Evolutionary conservation across 2,113 vertebrate species (phyloP).

Genomic region (Brachionichthys hirsutus): DNA sequence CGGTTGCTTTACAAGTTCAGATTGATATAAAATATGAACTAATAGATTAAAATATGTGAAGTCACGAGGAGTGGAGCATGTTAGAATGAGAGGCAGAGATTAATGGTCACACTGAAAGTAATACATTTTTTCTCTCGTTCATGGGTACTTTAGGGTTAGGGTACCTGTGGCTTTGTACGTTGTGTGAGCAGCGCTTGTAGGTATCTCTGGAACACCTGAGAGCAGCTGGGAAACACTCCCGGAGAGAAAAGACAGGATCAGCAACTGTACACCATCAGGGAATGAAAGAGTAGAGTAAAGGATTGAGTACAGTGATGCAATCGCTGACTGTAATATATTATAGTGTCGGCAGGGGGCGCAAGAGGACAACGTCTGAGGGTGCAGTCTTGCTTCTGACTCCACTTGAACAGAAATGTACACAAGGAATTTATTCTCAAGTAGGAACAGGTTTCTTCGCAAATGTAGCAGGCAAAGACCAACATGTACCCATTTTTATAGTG

Average conservation of each 20-base stretch:
- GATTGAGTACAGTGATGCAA: slow-evolving; percentile 1
- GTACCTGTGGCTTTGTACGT: too few species aligned
- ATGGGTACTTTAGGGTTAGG: too few species aligned
- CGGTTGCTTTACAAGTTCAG: too few species aligned
- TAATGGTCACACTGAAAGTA: too few species aligned
- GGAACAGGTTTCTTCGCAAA: slow-evolving; percentile 45
- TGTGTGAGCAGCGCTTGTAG: background rate
- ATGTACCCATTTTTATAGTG: too few species aligned
- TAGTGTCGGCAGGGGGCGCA: slow-evolving; percentile 55
- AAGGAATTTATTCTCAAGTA: too few species aligned
- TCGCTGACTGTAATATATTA: slow-evolving; percentile 20
- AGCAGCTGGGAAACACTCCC: slow-evolving; percentile 33
- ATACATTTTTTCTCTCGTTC: too few species aligned
- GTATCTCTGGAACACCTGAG: slow-evolving; percentile 15
- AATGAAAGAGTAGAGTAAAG: background rate
- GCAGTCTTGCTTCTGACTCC: background rate
- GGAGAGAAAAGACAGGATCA: slow-evolving; percentile 6
- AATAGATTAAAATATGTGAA: too few species aligned
- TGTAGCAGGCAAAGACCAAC: slow-evolving; percentile 24
- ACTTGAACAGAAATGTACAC: too few species aligned
- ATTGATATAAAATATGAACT: too few species aligned
- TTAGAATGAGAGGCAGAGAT: too few species aligned
- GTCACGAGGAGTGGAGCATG: too few species aligned
- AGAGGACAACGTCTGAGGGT: slow-evolving; percentile 64
- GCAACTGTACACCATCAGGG: slow-evolving; percentile 37